Base-by-base conservation (phyloP, 2,888 invertebrate genomes). In the Noctua fimbriata region DNA sequence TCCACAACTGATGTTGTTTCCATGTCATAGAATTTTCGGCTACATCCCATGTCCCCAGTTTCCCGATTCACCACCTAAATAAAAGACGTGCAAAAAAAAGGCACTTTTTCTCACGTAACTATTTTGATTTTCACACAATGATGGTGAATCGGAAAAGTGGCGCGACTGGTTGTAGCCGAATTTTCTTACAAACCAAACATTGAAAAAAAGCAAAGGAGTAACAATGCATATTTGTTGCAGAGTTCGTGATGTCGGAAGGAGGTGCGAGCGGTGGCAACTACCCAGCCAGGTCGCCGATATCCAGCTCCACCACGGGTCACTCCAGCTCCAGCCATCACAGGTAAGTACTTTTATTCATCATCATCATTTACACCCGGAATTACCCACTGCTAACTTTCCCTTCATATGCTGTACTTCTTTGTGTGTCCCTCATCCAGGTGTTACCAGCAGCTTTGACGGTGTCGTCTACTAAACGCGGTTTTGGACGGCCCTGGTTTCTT, bases 271-370 rank as follows among this genome's bases (percentile, higher is more conserved):
- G 91, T 10, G 93, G 94, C 69, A 92, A 92, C 60, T 96, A 95
- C 79, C 95, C 96, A 0, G 97, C 96, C 21, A 93, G 97, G 28
- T 97, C 97, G 0, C 97, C 97, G 0, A 94, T 97, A 92, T 97
- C 97, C 87, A 96, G 95, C 87, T 96, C 97, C 24, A 96, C 96
- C 16, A 96, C 97, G 60, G 96, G 96, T 0, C 96, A 96, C 86
- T 97, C 97, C 52, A 96, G 95, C 92, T 96, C 97, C 79, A 97
- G 96, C 83, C 96, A 96, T 89, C 96, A 97, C 96, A 97, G 96
- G 96, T 96, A 69, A 47, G 44, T 24, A 36, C 7, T 36, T 21
- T 14, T 10, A 63, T 32, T 32, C 4, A 32, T 21, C 16, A 21
- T 63, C 16, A 21, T 60, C 28, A 60, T 60, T 28, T 28, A 2